Percentiles rank a stretch among this genome's conserved stretches.
Evolutionary conservation across 2,888 invertebrate species (phyloP).

Genomic region (Balanococcus diminutus): DNA sequence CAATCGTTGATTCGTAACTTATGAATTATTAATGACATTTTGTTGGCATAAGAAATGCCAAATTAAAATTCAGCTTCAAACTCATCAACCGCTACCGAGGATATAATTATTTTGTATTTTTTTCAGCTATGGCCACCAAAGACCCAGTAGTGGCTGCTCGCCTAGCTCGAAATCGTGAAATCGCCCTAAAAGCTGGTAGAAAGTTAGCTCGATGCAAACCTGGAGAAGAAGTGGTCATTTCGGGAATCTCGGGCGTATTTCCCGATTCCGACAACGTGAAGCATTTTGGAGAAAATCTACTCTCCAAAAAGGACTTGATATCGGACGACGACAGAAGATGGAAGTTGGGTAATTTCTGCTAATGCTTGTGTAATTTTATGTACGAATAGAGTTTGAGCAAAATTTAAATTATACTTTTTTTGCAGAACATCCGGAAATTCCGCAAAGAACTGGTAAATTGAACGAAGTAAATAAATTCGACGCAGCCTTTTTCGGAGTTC

Average conservation of each 20-base stretch:
- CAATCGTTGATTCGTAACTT: neutral
- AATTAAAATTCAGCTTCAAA: neutral
- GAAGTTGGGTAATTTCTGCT: slow-evolving; percentile 61
- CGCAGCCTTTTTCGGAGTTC: slow-evolving; percentile 76
- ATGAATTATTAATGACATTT: neutral
- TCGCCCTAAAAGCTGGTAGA: slow-evolving; percentile 62
- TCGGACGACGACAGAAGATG: slow-evolving; percentile 63
- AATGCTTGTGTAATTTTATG: too few species aligned
- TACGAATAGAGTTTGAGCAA: neutral
- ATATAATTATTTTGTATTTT: too few species aligned
- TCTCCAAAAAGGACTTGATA: slow-evolving; percentile 77
- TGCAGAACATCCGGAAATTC: slow-evolving; percentile 71
- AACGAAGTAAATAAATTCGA: slow-evolving; percentile 75
- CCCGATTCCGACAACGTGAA: slow-evolving; percentile 78
- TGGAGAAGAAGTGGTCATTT: slow-evolving; percentile 71
- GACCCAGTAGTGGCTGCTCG: slow-evolving; percentile 16
- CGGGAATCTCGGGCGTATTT: slow-evolving; percentile 74
- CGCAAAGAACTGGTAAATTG: slow-evolving; percentile 75
- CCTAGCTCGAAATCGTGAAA: slow-evolving; percentile 51
- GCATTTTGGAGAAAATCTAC: slow-evolving; percentile 73
- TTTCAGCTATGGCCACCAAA: slow-evolving; percentile 30
- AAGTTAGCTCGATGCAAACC: slow-evolving; percentile 66
- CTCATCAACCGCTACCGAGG: neutral
- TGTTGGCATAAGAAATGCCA: neutral
- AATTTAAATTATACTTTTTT: neutral